These are phyloP conservation scores for Gambusia holbrooki DNA, from an alignment of 2,113 vertebrate genomes.

Conservation along the genomic window DNA sequence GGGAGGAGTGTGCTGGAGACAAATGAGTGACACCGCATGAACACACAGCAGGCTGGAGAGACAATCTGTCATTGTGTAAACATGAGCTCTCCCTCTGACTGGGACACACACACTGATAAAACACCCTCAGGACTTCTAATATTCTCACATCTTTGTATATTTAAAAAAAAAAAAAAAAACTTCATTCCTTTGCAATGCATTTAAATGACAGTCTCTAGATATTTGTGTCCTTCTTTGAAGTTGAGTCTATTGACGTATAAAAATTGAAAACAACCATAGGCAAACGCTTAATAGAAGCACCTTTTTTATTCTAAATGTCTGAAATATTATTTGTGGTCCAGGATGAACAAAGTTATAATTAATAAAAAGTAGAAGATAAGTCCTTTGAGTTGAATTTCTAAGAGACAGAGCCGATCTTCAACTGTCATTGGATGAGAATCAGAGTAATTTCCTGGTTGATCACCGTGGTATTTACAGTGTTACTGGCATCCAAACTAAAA, in stretches of 20 bases:
- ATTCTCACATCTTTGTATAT: constrained; percentile 29
- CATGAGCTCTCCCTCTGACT: constrained; percentile 25
- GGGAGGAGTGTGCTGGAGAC: constrained; percentile 25
- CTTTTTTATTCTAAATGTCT: not conserved
- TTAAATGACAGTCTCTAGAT: constrained; percentile 26
- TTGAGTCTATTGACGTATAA: not conserved
- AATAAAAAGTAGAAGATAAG: too few species aligned
- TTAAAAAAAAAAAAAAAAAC: constrained; percentile 7
- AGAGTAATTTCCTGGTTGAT: not conserved
- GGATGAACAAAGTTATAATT: too few species aligned
- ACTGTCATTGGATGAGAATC: not conserved
- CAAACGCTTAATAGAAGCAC: not conserved
- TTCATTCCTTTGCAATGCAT: constrained; percentile 40
- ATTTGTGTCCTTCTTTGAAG: constrained; percentile 5
- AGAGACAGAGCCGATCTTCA: too few species aligned
- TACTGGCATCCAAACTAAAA: not conserved
- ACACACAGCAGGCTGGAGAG: constrained; percentile 37
- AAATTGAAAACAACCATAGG: not conserved
- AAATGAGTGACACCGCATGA: constrained; percentile 59
- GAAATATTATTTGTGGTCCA: too few species aligned
- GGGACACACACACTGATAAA: constrained; percentile 10
- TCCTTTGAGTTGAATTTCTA: too few species aligned
- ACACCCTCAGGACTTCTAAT: constrained; percentile 33
- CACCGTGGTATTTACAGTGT: too few species aligned
- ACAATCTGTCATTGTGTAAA: constrained; percentile 54